Evolutionary conservation across 1,140 invertebrate genomes (phyloP), one percentile per base, ranked within the genome.

Genomic region (Brachionus sp.): DNA sequence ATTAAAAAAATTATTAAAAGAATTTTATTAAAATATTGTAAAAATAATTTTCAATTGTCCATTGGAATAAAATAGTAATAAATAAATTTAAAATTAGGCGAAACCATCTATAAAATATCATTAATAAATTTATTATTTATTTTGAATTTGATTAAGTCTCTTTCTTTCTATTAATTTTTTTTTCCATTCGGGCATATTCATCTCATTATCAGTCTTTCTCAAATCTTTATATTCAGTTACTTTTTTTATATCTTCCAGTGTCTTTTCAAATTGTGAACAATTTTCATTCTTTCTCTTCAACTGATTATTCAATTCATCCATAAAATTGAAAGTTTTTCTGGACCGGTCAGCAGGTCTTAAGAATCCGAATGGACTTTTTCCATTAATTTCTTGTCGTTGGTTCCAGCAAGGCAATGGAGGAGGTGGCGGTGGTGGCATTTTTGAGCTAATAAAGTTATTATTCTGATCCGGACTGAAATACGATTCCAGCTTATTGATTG

Each of bases 171-270:
- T 44, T 29, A 75, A 33, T 29, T 75, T 42, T 46, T 19, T 29
- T 19, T 75, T 75, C 70, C 70, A 75, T 25, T 75, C 70, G n/a
- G 70, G 70, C 39, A 75, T 75, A 16, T 75, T 75, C 16, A 19
- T 29, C 10, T 75, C 25, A 7, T 46, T 9, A 39, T 25, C 44
- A 44, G 42, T 75, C 16, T 46, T 29, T 46, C n/a, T 70, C 35
- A 70, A 70, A 70, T 46, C 19, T 13, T 25, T 23, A 46, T 46
- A 75, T 16, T 75, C 70, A 75, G 70, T 75, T 9, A 75, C 70
- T 19, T 75, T 75, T 75, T 75, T 33, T 5, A 75, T 75, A 29
- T 29, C 44, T 25, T 75, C 70, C 0, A 75, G 44, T 1, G 70
- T 75, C 23, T 75, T 6, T 19, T 75, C 70, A 13, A 46, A 75